phyloP scores from a whole-genome alignment of 2,113 vertebrate species.

The Corynorhinus townsendii region DNA sequence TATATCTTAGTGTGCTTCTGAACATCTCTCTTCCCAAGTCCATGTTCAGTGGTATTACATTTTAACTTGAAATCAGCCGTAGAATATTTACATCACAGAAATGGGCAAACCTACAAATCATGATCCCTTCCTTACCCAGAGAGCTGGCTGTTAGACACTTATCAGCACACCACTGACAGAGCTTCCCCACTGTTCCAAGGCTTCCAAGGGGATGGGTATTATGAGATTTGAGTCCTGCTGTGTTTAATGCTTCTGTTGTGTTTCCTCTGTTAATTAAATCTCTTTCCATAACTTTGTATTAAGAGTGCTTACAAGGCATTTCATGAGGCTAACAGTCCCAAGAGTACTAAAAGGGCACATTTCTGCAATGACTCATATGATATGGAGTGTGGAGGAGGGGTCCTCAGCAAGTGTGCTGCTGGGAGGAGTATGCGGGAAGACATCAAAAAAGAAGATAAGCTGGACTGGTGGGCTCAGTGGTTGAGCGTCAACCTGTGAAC shows the following conservation, averaged over 20 bases:
- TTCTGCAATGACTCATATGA: neutral
- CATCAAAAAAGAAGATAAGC: too few relatives aligned
- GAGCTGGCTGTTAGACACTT: neutral
- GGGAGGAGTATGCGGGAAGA: neutral
- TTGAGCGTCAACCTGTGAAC: too few relatives aligned
- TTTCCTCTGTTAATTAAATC: conserved; percentile 42
- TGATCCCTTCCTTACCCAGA: neutral
- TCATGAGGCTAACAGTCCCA: neutral
- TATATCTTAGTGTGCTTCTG: neutral
- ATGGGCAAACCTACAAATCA: neutral
- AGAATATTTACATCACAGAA: neutral
- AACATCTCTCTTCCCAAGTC: neutral
- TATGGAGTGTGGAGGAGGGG: neutral
- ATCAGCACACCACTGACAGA: neutral
- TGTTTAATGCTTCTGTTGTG: neutral
- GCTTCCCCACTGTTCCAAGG: neutral
- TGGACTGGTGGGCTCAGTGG: too few relatives aligned
- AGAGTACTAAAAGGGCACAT: neutral
- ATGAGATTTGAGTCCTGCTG: neutral
- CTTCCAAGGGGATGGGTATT: neutral
- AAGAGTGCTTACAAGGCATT: neutral
- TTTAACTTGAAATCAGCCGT: neutral
- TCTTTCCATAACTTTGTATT: neutral
- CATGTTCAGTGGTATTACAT: neutral
- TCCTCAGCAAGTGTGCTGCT: neutral